Conservation (phyloP, 2,113 vertebrate genomes). For the Phaethornis superciliosus region DNA sequence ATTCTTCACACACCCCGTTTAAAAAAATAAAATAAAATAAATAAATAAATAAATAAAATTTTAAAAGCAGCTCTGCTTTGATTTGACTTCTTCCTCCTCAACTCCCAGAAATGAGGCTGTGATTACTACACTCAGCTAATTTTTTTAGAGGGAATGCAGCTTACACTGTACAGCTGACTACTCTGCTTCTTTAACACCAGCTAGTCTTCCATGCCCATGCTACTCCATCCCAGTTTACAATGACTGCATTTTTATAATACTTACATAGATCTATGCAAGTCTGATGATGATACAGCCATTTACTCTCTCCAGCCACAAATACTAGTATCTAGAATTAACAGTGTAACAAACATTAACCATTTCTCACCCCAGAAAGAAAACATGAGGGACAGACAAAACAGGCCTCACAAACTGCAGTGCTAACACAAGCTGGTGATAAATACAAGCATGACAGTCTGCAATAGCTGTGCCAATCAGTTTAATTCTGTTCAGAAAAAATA, state of each 20-base stretch:
- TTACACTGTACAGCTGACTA: neutral
- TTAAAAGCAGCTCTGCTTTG: neutral
- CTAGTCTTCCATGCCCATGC: neutral
- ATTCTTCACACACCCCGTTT: neutral
- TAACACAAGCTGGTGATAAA: neutral
- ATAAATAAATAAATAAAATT: no score
- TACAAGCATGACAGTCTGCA: neutral
- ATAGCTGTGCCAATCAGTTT: neutral
- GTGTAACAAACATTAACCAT: neutral
- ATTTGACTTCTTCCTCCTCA: neutral
- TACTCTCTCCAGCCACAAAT: neutral
- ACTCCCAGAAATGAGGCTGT: neutral
- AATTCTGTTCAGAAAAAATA: neutral
- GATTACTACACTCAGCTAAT: neutral
- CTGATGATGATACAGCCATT: neutral
- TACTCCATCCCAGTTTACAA: neutral
- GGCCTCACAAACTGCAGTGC: neutral
- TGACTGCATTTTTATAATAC: constrained; percentile 3
- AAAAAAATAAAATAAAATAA: no score
- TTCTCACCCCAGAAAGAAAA: neutral
- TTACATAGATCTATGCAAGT: neutral
- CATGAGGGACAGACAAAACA: neutral
- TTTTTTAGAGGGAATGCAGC: neutral
- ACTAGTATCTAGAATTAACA: neutral
- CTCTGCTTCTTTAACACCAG: neutral